Base-by-base conservation (phyloP, 2,113 vertebrate species). In the Oncorhynchus mykiss region DNA sequence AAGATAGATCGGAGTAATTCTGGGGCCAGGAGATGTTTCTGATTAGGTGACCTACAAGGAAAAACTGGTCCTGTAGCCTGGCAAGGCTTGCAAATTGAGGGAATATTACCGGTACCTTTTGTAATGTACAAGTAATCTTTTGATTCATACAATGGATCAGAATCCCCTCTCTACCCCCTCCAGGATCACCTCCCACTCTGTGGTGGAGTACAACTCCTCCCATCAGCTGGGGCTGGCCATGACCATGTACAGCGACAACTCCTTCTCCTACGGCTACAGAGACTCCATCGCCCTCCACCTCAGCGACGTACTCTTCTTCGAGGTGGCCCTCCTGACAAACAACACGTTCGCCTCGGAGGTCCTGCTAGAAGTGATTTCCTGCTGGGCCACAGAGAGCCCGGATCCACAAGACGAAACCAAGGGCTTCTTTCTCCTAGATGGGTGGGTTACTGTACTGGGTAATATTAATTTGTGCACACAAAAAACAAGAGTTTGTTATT, bases 351-450 rank as follows among this genome's bases (percentile, higher is more conserved):
- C 78, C 0, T 73, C 83, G 1, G 84, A 87, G 1, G 27, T 92
- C 49, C 71, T 88, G 6, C 82, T 93, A 78, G 85, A 84, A 71
- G 86, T 91, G 79, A 82, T 83, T 1, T 88, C 90, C 0, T 93
- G 92, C 77, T 93, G 92, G 92, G 85, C 88, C 45, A 93, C 92
- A 0, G 90, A 90, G 80, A 86, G 80, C 73, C 0, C 70, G 0
- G 57, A 89, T 78, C 82, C 89, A 0, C 25, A 80, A 12, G 86
- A 88, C 3, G 0, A n/a, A 0, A 68, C 70, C 2, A 81, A 85
- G 66, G 90, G 85, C 0, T 1, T 88, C 7, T 64, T 93, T 12
- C 80, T 93, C 0, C 76, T 87, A 73, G 79, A 91, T 0, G 80
- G 92, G 92, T 93, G 49, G 7, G 87, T 76, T 25, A 54, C 4